A percentile compares a stretch with the other conserved stretches of the same genome.
Conservation (phyloP, 2,888 invertebrate species). For the Chrysolina oricalcia region DNA sequence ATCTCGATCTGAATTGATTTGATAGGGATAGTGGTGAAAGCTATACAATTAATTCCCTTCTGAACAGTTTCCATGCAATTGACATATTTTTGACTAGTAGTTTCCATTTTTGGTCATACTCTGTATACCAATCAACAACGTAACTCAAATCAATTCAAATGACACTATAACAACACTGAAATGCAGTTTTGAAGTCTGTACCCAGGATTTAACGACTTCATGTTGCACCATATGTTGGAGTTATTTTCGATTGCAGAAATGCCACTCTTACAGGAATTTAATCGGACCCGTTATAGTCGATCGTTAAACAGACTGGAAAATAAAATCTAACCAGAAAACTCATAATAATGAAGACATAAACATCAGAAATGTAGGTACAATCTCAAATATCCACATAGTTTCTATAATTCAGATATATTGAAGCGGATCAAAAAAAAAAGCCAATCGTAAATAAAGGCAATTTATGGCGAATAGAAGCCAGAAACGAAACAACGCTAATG, state of each 20-base stretch:
- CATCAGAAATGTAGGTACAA: conserved; percentile 3
- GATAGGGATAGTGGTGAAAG: no score
- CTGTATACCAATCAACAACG: neutral
- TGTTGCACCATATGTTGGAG: conserved; percentile 1
- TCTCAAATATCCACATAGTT: neutral
- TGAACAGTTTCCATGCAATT: no score
- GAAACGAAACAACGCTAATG: conserved; percentile 35
- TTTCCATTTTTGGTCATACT: no score
- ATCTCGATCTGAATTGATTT: no score
- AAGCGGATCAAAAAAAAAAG: conserved; percentile 9
- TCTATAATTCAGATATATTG: neutral
- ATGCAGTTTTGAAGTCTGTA: neutral
- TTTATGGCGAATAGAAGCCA: conserved; percentile 44
- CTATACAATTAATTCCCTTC: no score
- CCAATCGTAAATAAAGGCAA: conserved; percentile 29
- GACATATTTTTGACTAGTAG: no score
- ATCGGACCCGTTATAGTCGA: neutral
- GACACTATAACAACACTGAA: neutral
- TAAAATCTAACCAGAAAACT: conserved; percentile 3
- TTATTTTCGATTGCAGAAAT: conserved; percentile 8
- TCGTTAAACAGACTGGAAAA: neutral
- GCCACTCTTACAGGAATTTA: neutral
- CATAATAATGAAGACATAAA: conserved; percentile 12
- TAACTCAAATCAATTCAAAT: neutral
- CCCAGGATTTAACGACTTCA: neutral